Evolutionary conservation across 2,113 vertebrate species (phyloP).

Genomic region (Trichechus manatus): DNA sequence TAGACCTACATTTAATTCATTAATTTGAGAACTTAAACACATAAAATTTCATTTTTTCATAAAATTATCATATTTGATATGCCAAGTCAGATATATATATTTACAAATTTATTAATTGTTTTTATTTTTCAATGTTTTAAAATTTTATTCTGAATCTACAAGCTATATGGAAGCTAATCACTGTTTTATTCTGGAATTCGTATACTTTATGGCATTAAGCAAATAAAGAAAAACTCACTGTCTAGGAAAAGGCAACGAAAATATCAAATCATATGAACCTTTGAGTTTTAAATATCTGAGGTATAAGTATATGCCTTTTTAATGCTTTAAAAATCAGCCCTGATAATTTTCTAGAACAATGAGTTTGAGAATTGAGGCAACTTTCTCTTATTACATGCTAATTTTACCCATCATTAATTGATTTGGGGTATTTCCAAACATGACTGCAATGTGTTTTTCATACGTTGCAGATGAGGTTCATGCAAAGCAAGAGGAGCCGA

Average conservation of each 20-base stretch:
- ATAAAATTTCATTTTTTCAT: conserved; percentile 54
- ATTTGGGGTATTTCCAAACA: not conserved
- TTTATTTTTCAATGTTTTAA: conserved; percentile 35
- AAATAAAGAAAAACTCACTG: not conserved
- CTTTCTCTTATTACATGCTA: not conserved
- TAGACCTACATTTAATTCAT: conserved; percentile 9
- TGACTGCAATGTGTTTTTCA: not conserved
- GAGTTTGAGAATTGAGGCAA: not conserved
- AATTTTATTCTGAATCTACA: not conserved
- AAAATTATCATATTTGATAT: conserved; percentile 18
- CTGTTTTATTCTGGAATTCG: not conserved
- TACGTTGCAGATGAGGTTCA: not conserved
- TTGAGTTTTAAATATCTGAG: not conserved
- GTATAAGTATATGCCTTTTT: not conserved
- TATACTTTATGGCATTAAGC: not conserved
- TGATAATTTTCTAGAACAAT: not conserved
- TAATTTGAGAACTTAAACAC: conserved; percentile 35
- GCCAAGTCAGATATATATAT: not conserved
- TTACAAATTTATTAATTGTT: conserved; percentile 14
- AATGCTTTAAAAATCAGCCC: not conserved
- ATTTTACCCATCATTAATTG: not conserved
- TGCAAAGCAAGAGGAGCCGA: not conserved
- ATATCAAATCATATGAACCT: not conserved
- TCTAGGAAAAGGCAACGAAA: not conserved
- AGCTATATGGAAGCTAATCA: not conserved